Evolutionary conservation across 1,140 invertebrate genomes (phyloP).

Genomic region (Drosophila orosa): DNA sequence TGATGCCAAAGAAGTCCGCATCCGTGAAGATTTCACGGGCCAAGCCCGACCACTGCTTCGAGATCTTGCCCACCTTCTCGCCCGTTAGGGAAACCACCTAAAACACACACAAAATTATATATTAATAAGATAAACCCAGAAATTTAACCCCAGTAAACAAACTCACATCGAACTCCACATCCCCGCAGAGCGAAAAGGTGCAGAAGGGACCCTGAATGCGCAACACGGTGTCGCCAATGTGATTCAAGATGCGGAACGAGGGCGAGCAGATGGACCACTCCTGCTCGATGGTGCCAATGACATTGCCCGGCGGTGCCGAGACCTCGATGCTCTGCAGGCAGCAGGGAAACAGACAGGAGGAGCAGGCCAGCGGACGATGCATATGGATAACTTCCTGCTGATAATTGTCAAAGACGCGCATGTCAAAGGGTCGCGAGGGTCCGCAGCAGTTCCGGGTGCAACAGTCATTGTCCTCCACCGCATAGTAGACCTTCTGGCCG

Average conservation of each 20-base stretch:
- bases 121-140: neutral
- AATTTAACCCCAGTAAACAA: neutral
- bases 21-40: slow-evolving; percentile 90
- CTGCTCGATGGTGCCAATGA: slow-evolving; percentile 92
- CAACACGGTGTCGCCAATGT: slow-evolving; percentile 90
- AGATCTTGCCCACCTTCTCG: slow-evolving; percentile 89
- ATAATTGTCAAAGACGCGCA: slow-evolving; percentile 92
- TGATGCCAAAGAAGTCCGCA: slow-evolving; percentile 91
- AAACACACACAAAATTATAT: neutral
- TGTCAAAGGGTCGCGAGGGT: slow-evolving; percentile 91
- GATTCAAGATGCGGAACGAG: slow-evolving; percentile 91
- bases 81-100: slow-evolving; percentile 88
- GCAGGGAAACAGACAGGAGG: slow-evolving; percentile 92
- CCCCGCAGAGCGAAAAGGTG: slow-evolving; percentile 91
- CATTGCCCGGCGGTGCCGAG: slow-evolving; percentile 88
- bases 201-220: slow-evolving; percentile 94
- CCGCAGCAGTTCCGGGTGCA: slow-evolving; percentile 92
- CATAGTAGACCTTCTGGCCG: slow-evolving; percentile 93
- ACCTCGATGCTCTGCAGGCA: slow-evolving; percentile 94
- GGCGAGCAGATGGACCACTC: slow-evolving; percentile 93
- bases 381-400: slow-evolving; percentile 91
- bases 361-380: slow-evolving; percentile 90
- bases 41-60: slow-evolving; percentile 91
- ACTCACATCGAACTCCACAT: slow-evolving; percentile 89
- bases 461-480: slow-evolving; percentile 93